Percentiles rank a stretch among this genome's conserved stretches.
Conservation (phyloP, 2,888 invertebrate species). For the Pediacus dermestoides region DNA sequence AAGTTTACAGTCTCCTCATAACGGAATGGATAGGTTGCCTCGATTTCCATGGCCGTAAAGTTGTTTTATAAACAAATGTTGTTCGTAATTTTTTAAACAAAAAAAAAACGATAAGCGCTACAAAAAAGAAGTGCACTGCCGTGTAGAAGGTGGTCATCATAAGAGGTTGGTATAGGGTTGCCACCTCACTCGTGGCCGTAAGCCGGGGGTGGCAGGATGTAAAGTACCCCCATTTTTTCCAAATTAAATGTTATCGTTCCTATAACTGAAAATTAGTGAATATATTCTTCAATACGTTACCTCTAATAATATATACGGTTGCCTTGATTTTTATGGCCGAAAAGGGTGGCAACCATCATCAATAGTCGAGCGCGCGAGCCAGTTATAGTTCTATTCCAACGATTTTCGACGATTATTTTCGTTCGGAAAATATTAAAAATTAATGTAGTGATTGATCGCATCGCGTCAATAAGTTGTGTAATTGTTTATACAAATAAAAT, state of each 20-base stretch:
- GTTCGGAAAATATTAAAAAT: no score
- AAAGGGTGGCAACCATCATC: conserved; percentile 1
- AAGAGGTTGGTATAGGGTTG: background rate
- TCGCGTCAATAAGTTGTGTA: background rate
- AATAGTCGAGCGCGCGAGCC: background rate
- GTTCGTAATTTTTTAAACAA: no score
- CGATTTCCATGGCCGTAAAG: no score
- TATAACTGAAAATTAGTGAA: conserved; percentile 1
- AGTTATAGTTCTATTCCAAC: no score
- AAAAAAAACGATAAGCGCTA: conserved; percentile 3
- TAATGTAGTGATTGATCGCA: no score
- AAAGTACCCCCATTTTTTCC: conserved; percentile 1
- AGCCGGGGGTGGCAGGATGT: background rate
- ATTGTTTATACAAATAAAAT: background rate
- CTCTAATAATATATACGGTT: background rate
- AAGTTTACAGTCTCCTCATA: no score
- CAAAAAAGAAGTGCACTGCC: conserved; percentile 2
- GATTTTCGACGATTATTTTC: no score
- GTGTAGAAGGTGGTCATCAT: background rate
- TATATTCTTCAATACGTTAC: conserved; percentile 2
- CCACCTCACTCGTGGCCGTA: conserved; percentile 3
- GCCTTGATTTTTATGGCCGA: conserved; percentile 1
- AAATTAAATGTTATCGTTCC: background rate
- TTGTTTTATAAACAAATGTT: no score
- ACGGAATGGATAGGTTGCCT: no score